Evolutionary conservation across 2,888 invertebrate species (phyloP).

Genomic region (Pachycephus smyrnensis): DNA sequence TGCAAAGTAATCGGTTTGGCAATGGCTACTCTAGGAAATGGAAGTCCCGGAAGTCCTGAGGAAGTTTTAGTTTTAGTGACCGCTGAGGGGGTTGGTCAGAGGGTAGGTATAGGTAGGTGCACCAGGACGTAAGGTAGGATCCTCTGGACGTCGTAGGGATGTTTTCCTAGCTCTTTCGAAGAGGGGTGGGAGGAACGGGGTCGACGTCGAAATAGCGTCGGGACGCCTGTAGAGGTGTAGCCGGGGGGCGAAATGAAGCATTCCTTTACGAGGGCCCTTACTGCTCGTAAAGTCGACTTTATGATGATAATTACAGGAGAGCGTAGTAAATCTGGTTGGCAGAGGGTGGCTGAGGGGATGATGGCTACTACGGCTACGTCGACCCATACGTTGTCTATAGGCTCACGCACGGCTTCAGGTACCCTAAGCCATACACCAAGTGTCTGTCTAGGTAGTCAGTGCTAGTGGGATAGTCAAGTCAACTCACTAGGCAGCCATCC

Average conservation of each 20-base stretch:
- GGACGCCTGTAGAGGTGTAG: slow-evolving; percentile 8
- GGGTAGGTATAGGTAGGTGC: background rate
- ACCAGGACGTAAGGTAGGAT: background rate
- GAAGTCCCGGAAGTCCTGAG: background rate
- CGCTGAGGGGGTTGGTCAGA: background rate
- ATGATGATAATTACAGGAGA: slow-evolving; percentile 67
- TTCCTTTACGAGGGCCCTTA: slow-evolving; percentile 67
- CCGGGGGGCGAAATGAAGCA: slow-evolving; percentile 63
- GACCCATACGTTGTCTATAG: background rate
- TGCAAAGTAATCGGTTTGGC: background rate
- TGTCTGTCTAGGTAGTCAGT: background rate
- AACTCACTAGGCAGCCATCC: slow-evolving; percentile 7
- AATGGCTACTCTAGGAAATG: background rate
- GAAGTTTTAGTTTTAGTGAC: background rate
- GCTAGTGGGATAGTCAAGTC: background rate
- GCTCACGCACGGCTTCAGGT: background rate
- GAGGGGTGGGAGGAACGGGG: background rate
- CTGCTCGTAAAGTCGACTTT: slow-evolving; percentile 67
- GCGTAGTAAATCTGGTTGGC: slow-evolving; percentile 65
- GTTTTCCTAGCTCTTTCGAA: background rate
- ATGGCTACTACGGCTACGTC: background rate
- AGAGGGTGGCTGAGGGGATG: slow-evolving; percentile 24
- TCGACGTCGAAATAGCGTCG: background rate
- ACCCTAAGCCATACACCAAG: background rate
- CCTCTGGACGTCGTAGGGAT: background rate